Evolutionary conservation across 1,140 invertebrate genomes (phyloP).

Genomic region (Gryon sp.): DNA sequence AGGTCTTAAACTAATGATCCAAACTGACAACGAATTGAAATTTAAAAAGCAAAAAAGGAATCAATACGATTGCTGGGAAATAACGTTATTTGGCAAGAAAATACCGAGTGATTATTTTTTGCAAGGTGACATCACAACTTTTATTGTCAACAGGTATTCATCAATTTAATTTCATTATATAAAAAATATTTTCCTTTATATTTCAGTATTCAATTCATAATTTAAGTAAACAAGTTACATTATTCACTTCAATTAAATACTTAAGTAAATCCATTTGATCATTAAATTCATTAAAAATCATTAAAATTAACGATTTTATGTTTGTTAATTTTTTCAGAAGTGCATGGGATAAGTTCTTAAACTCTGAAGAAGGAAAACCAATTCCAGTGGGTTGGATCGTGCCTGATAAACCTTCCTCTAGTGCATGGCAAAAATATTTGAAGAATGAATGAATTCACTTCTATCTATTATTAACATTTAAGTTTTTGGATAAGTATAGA

Average conservation of each 20-base stretch:
- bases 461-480: constrained; percentile 29
- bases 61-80: constrained; percentile 72
- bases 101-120: constrained; percentile 65
- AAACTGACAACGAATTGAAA: constrained; percentile 73
- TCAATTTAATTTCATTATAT: too few species aligned
- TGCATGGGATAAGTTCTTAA: constrained; percentile 81
- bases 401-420: constrained; percentile 73
- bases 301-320: background rate
- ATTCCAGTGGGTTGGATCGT: constrained; percentile 82
- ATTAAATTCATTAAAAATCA: too few species aligned
- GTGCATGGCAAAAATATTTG: constrained; percentile 75
- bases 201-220: too few species aligned
- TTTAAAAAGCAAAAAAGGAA: constrained; percentile 70
- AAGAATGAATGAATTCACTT: constrained; percentile 65
- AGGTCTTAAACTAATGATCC: constrained; percentile 75
- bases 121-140: constrained; percentile 71
- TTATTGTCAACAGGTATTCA: constrained; percentile 77
- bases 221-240: too few species aligned
- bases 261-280: too few species aligned
- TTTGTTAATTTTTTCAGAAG: constrained; percentile 72
- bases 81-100: constrained; percentile 70
- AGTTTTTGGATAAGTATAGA: constrained; percentile 40
- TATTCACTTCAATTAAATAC: too few species aligned
- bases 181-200: too few species aligned
- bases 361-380: constrained; percentile 71